These are phyloP conservation scores for Eucriotettix oculatus DNA, from an alignment of 2,888 invertebrate species.

Conservation along the genomic window DNA sequence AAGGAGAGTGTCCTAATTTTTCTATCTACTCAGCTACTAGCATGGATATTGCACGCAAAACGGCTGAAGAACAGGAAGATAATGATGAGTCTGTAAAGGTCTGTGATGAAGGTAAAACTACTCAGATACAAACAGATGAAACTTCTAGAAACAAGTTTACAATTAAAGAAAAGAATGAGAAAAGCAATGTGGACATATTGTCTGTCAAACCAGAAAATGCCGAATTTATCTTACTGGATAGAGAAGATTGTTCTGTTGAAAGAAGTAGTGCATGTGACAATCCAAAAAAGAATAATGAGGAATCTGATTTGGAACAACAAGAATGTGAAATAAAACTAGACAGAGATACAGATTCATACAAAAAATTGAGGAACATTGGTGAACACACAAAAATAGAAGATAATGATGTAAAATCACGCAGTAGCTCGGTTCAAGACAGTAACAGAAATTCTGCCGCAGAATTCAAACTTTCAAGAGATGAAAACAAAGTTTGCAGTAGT, in stretches of 20 bases:
- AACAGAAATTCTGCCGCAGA: no score
- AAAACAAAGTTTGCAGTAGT: no score
- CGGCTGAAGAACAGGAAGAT: conserved; percentile 22
- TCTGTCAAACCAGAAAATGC: neutral
- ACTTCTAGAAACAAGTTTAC: neutral
- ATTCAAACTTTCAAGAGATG: no score
- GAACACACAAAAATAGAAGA: no score
- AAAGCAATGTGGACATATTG: neutral
- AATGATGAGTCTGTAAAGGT: neutral
- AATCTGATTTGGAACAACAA: neutral
- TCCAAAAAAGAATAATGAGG: neutral
- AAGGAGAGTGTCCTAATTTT: conserved; percentile 67
- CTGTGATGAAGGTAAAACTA: conserved; percentile 7
- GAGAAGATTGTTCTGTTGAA: conserved; percentile 15
- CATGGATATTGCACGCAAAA: conserved; percentile 49
- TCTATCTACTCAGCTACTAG: conserved; percentile 71
- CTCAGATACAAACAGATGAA: no score
- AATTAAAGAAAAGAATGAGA: conserved; percentile 7
- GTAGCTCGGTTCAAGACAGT: no score
- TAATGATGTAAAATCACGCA: no score
- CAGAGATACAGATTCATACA: no score
- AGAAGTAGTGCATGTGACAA: conserved; percentile 14
- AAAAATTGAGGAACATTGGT: no score
- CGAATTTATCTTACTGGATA: neutral
- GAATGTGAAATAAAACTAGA: neutral